phyloP scores from a whole-genome alignment of 2,888 invertebrate genomes.

The Laothoe populi region DNA sequence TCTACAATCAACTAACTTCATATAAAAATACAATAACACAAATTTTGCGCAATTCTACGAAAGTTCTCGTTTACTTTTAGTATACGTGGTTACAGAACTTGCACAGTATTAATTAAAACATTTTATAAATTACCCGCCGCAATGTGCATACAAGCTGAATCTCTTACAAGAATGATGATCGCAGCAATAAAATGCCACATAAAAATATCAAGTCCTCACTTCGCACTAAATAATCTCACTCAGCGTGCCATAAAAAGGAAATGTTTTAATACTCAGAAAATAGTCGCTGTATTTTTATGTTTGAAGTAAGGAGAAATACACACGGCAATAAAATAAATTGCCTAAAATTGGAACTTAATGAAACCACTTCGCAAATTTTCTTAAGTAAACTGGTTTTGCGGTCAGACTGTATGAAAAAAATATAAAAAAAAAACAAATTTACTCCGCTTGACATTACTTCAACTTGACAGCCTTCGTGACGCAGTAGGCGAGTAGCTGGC shows the following conservation, averaged over 20 bases:
- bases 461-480: too few species aligned
- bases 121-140: neutral
- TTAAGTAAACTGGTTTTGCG: neutral
- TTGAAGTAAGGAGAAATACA: neutral
- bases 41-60: too few species aligned
- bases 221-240: neutral
- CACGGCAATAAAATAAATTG: conserved; percentile 14
- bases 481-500: too few species aligned
- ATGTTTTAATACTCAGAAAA: conserved; percentile 7
- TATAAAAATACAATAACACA: too few species aligned
- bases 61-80: too few species aligned
- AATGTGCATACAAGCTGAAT: neutral
- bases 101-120: neutral
- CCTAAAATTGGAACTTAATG: neutral
- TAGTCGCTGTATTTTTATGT: neutral
- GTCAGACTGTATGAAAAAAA: neutral
- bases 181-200: conserved; percentile 4
- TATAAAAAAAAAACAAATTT: too few species aligned
- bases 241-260: neutral
- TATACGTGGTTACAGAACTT: too few species aligned
- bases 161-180: conserved; percentile 1
- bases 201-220: conserved; percentile 8
- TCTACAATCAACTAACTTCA: too few species aligned
- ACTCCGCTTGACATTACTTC: too few species aligned
- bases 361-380: conserved; percentile 8